phyloP scores from a whole-genome alignment of 2,797 vertebrate species.

The Myiothlypis chrysogaster region DNA sequence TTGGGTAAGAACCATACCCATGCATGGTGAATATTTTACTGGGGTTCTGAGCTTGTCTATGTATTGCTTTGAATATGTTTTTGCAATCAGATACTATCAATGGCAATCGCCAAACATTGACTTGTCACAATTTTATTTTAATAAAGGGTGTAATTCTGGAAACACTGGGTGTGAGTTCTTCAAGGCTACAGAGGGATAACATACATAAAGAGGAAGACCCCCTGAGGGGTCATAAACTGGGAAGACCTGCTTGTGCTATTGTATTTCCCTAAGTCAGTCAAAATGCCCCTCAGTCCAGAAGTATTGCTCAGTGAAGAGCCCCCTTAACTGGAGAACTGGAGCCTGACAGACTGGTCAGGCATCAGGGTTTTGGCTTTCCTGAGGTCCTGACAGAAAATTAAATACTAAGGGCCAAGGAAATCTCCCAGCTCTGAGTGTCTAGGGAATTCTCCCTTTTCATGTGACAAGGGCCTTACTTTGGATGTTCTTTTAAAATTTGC shows the following conservation, averaged over 20 bases:
- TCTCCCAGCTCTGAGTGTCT: not conserved
- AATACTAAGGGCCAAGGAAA: not conserved
- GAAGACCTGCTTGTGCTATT: not conserved
- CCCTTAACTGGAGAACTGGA: no score
- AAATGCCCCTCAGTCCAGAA: no score
- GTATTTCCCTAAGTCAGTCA: not conserved
- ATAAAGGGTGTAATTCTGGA: not conserved
- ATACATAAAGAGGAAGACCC: not conserved
- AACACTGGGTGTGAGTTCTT: not conserved
- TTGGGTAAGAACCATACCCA: not conserved
- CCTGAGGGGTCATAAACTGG: not conserved
- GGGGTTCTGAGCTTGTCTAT: not conserved
- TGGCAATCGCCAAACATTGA: rapidly evolving
- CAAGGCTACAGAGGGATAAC: not conserved
- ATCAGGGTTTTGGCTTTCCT: not conserved
- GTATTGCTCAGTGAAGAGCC: not conserved
- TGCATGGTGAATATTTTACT: not conserved
- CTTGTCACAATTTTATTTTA: no score
- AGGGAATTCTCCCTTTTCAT: not conserved
- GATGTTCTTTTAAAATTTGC: not conserved
- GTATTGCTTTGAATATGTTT: not conserved
- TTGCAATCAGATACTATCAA: not conserved
- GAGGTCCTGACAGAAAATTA: not conserved
- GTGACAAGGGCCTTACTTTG: not conserved
- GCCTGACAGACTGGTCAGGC: no score